phyloP scores from a whole-genome alignment of 1,140 invertebrate genomes.

The Nylanderia fulva region DNA sequence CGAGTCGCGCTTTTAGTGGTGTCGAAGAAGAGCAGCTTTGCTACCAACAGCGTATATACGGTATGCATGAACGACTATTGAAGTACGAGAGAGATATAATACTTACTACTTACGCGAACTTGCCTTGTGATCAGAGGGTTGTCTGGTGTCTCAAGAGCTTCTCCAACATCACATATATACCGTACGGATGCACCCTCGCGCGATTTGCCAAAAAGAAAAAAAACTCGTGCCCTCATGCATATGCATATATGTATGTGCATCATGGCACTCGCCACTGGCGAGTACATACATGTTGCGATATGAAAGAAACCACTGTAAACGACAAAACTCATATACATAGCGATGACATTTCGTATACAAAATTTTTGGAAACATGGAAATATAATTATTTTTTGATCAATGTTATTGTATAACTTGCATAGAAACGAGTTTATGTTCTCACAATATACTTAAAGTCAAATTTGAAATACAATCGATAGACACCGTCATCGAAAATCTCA shows the following conservation, averaged over 20 bases:
- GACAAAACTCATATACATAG: neutral
- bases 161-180: constrained; percentile 62
- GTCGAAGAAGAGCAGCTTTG: constrained; percentile 66
- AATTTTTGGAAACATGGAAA: constrained; percentile 26
- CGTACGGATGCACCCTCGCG: constrained; percentile 34
- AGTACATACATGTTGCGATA: constrained; percentile 3
- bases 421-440: neutral
- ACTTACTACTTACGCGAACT: constrained; percentile 76
- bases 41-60: constrained; percentile 56
- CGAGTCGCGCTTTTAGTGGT: constrained; percentile 38
- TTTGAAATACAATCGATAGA: constrained; percentile 25
- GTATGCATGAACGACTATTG: constrained; percentile 75
- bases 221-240: constrained; percentile 46
- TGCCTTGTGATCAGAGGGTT: constrained; percentile 77
- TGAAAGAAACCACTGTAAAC: neutral
- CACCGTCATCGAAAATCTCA: neutral
- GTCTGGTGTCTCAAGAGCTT: constrained; percentile 80
- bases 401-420: neutral
- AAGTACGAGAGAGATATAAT: constrained; percentile 79
- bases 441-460: neutral
- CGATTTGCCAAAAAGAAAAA: constrained; percentile 64
- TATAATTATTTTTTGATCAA: neutral
- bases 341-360: neutral
- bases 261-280: neutral
- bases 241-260: constrained; percentile 33